These are phyloP conservation scores for Muricea muricata DNA, from an alignment of 92 coral and sea anemone species.

Conservation along the genomic window DNA sequence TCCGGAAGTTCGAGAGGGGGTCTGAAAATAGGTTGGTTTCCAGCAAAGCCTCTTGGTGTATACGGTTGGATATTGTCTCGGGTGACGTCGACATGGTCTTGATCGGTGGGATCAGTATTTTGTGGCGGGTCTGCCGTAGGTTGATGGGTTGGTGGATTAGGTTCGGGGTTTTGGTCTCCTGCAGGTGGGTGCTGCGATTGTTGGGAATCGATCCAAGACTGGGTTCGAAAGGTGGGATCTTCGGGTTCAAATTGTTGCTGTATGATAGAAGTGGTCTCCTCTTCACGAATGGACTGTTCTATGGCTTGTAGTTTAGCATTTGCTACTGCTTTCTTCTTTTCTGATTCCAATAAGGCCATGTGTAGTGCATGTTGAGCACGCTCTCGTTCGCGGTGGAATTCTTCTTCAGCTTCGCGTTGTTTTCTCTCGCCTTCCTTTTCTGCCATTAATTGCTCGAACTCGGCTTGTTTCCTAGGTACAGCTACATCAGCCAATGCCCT, in stretches of 20 bases:
- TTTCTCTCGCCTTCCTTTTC: slow-evolving; percentile 51
- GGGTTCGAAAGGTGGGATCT: slow-evolving; percentile 24
- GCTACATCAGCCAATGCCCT: slow-evolving; percentile 65
- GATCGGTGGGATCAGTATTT: neutral
- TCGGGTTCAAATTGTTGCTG: neutral
- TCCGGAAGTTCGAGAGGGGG: neutral
- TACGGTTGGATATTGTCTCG: neutral
- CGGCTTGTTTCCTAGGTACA: slow-evolving; percentile 63
- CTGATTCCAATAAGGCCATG: slow-evolving; percentile 59
- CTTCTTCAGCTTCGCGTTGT: slow-evolving; percentile 63
- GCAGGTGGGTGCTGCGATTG: neutral
- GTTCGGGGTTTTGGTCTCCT: neutral
- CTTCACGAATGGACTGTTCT: slow-evolving; percentile 49
- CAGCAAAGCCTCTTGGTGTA: neutral
- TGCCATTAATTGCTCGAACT: slow-evolving; percentile 63
- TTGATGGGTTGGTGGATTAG: neutral
- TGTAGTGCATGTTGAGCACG: slow-evolving; percentile 55
- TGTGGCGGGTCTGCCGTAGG: neutral
- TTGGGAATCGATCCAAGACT: slow-evolving; percentile 29
- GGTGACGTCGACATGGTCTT: neutral
- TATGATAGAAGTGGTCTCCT: slow-evolving; percentile 22
- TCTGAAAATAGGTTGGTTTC: neutral
- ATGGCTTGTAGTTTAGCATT: slow-evolving; percentile 58
- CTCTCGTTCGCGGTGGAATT: slow-evolving; percentile 32
- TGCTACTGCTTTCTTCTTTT: slow-evolving; percentile 60